These are phyloP conservation scores for Oophaga sylvatica DNA, from an alignment of 2,797 vertebrate species.

Conservation along the genomic window DNA sequence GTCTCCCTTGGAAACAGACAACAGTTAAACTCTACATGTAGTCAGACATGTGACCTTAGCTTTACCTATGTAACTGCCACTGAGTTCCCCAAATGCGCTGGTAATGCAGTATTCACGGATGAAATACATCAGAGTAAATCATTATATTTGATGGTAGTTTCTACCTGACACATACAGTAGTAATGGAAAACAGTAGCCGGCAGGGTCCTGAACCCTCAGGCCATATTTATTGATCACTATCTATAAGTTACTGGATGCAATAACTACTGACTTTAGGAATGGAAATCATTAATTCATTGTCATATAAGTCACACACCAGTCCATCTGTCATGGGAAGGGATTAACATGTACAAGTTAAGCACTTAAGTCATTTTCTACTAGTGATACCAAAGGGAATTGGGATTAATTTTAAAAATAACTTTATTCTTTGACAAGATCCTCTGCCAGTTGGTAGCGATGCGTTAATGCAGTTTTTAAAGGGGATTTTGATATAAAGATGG, in stretches of 20 bases:
- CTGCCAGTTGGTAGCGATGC: background rate
- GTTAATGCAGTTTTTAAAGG: background rate
- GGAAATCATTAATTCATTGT: constrained; percentile 23
- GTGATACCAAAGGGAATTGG: constrained; percentile 30
- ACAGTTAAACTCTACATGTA: background rate
- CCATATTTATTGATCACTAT: constrained; percentile 9
- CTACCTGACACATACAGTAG: background rate
- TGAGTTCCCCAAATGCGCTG: background rate
- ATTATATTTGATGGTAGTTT: background rate
- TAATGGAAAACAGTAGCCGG: background rate
- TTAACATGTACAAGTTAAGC: constrained; percentile 41
- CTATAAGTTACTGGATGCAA: constrained; percentile 15
- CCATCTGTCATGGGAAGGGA: constrained; percentile 30
- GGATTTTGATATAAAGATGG: background rate
- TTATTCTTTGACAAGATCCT: constrained; percentile 29
- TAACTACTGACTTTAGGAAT: background rate
- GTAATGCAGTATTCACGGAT: background rate
- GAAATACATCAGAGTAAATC: background rate
- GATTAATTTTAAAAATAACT: constrained; percentile 49
- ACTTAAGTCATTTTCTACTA: constrained; percentile 37
- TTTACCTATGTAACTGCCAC: background rate
- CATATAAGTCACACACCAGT: background rate
- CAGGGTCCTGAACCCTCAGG: background rate
- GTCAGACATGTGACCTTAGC: background rate
- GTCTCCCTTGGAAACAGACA: background rate